Evolutionary conservation across 2,113 vertebrate genomes (phyloP), one percentile per base, ranked within the genome.

Genomic region (Misgurnus anguillicaudatus): DNA sequence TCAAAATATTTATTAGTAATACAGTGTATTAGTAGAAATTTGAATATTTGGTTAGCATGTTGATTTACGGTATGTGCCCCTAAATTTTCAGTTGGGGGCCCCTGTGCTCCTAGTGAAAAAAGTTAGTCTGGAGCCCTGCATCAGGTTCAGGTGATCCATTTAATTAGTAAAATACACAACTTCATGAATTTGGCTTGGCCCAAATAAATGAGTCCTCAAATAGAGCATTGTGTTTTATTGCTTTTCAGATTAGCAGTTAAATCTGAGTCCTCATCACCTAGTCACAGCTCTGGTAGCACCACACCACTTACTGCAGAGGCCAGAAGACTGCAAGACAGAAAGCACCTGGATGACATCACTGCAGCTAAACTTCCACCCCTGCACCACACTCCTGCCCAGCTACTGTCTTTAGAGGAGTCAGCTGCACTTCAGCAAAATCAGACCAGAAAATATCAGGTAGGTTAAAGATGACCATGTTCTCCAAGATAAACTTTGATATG

Each of bases 291-390:
- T 0, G 88, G 85, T 24, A 66, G 53, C 17, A 80, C 24, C 14
- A 88, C 87, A 4, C 90, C 87, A 0, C 0, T 94, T 16, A 93
- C 94, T 9, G 1, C 77, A 0, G 93, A 94, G 75, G 93, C 94
- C 63, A 91, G 91, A 78, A 86, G 78, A 76, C 90, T 87, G 75
- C 87, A 82, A 36, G 94, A 98, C 73, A 94, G 86, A 85, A 94
- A 96, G 84, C 96, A 97, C 80, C 88, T 98, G 21, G 93, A 98
- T 89, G 96, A 99, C 71, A 87, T 97, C 89, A 98, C 96, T 53
- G 90, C 98, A 1, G 96, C 95, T 16, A 94, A 86, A 38, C 90
- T 95, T 24, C 94, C 95, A 4, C 95, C 93, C 0, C 94, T 98
- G 17, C 92, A 94, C 86, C 87, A 98, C 74, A 87, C 75, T 64